Percentiles rank a stretch among this genome's conserved stretches.
Evolutionary conservation across 2,888 invertebrate species (phyloP).

Genomic region (Tetropium fuscum): DNA sequence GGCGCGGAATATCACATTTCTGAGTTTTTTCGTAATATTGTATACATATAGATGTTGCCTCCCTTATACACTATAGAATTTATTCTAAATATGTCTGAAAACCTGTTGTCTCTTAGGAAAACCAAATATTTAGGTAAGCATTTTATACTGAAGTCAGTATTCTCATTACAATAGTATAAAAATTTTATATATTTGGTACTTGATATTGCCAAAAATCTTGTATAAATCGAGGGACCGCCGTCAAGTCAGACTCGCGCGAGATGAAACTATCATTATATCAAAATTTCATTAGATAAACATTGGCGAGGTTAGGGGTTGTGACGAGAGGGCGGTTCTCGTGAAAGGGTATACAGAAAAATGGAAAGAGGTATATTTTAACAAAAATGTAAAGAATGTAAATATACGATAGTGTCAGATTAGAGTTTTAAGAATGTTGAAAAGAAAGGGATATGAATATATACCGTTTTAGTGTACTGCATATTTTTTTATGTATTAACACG

Average conservation of each 20-base stretch:
- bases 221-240: constrained; percentile 18
- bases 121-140: constrained; percentile 50
- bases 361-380: constrained; percentile 51
- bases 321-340: constrained; percentile 8
- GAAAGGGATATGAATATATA: constrained; percentile 48
- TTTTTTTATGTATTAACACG: constrained; percentile 49
- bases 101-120: constrained; percentile 50
- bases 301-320: neutral
- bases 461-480: constrained; percentile 47
- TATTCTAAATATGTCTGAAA: constrained; percentile 51
- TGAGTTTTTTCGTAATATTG: constrained; percentile 40
- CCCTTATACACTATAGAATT: constrained; percentile 49
- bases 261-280: constrained; percentile 19
- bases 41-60: constrained; percentile 54
- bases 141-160: constrained; percentile 52
- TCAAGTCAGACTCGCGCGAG: constrained; percentile 3
- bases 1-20: constrained; percentile 38
- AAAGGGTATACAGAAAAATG: constrained; percentile 46
- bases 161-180: constrained; percentile 48
- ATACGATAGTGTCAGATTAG: constrained; percentile 53
- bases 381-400: constrained; percentile 48
- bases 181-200: constrained; percentile 52
- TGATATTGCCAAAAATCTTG: constrained; percentile 42
- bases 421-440: constrained; percentile 54
- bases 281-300: constrained; percentile 9